Evolutionary conservation across 1,140 invertebrate genomes (phyloP).

Genomic region (Eciton burchellii): DNA sequence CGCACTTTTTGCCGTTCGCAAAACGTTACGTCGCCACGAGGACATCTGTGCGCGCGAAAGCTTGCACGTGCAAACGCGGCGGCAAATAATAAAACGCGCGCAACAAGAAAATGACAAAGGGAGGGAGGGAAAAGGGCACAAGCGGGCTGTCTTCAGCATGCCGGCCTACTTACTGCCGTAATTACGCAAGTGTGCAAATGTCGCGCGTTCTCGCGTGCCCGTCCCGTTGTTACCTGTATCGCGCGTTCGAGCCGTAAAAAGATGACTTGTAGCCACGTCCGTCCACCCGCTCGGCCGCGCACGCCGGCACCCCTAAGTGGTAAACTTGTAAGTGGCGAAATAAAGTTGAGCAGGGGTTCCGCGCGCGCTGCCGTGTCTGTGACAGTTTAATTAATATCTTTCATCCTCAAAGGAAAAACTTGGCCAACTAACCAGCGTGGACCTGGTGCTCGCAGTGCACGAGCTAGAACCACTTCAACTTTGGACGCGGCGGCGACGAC

Average conservation of each 20-base stretch:
- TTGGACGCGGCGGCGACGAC: conserved; percentile 67
- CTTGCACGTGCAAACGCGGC: background rate
- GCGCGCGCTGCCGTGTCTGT: conserved; percentile 80
- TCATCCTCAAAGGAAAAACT: conserved; percentile 84
- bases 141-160: conserved; percentile 8
- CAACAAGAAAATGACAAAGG: background rate
- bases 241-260: conserved; percentile 26
- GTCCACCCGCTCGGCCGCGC: conserved; percentile 11
- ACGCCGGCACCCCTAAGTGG: conserved; percentile 71
- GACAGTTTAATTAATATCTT: conserved; percentile 86
- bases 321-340: conserved; percentile 85
- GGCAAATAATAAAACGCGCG: background rate
- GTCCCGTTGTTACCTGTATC: conserved; percentile 31
- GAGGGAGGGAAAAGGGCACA: background rate
- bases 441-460: conserved; percentile 53
- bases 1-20: background rate
- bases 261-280: conserved; percentile 34
- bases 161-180: background rate
- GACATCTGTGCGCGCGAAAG: background rate
- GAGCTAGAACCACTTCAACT: conserved; percentile 81
- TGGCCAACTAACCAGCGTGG: conserved; percentile 80
- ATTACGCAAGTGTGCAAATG: conserved; percentile 35
- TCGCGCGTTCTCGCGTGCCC: conserved; percentile 43
- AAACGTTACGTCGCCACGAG: background rate
- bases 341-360: conserved; percentile 79